Evolutionary conservation across 1,140 invertebrate species (phyloP).

Genomic region (Saccostrea echinata): DNA sequence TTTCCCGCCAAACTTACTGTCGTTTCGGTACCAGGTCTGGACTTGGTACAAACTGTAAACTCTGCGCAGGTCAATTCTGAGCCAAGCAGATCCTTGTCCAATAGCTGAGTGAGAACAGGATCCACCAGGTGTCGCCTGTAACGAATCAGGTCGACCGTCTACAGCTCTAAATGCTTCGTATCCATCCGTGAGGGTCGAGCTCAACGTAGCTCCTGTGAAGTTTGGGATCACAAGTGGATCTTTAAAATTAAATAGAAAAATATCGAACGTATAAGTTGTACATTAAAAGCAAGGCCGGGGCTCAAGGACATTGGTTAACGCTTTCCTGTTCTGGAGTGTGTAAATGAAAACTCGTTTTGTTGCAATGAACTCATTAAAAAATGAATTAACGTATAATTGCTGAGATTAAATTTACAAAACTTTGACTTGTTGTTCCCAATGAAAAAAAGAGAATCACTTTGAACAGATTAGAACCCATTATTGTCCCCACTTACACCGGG

Average conservation of each 20-base stretch:
- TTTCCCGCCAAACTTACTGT: neutral
- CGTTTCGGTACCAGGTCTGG: neutral
- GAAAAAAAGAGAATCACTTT: no score
- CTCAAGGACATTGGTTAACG: no score
- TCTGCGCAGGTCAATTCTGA: neutral
- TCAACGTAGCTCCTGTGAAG: neutral
- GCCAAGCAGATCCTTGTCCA: neutral
- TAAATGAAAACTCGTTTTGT: no score
- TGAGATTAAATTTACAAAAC: no score
- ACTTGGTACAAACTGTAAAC: slow-evolving; percentile 7
- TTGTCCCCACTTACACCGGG: no score
- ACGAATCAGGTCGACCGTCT: neutral
- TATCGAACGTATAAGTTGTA: no score
- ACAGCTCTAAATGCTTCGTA: neutral
- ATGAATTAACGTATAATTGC: no score
- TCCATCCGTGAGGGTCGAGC: neutral
- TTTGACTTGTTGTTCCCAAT: no score
- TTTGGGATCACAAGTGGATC: neutral
- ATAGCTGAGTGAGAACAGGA: neutral
- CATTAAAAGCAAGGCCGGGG: no score
- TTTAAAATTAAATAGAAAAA: neutral
- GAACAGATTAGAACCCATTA: no score
- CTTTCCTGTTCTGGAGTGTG: no score
- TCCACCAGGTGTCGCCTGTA: neutral
- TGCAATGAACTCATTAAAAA: no score